Percentiles rank a stretch among this genome's conserved stretches.
These are phyloP conservation scores for Rhopalosiphum nymphaeae DNA, from an alignment of 2,888 invertebrate genomes.

Conservation along the genomic window DNA sequence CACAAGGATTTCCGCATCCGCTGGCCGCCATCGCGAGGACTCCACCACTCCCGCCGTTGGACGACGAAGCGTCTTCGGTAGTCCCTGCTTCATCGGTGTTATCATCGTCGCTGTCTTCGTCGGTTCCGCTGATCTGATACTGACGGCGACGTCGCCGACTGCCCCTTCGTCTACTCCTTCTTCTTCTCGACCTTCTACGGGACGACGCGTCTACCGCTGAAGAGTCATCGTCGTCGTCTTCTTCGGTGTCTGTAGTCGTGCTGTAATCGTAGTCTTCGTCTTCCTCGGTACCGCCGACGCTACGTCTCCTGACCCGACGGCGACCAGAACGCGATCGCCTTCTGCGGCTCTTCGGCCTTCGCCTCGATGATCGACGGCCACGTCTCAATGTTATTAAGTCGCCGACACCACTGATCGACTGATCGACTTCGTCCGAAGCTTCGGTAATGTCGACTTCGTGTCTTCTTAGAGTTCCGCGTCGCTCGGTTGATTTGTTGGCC, in stretches of 20 bases:
- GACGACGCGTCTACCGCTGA: not conserved
- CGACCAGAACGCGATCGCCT: not conserved
- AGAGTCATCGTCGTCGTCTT: not conserved
- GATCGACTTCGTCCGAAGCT: not conserved
- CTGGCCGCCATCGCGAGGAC: not conserved
- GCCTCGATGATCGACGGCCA: not conserved
- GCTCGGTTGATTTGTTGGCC: not conserved
- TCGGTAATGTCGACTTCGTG: rapidly evolving
- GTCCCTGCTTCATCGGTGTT: not conserved
- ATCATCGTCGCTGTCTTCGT: not conserved
- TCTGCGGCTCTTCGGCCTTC: not conserved
- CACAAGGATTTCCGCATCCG: not conserved
- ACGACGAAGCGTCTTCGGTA: not conserved
- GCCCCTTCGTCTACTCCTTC: not conserved
- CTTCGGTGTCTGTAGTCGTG: not conserved
- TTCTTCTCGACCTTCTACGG: not conserved
- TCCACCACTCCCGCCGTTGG: rapidly evolving
- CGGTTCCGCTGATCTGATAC: not conserved
- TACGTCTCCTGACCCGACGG: not conserved
- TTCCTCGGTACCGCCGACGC: not conserved
- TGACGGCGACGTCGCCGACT: not conserved
- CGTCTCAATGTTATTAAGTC: not conserved
- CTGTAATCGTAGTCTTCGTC: not conserved
- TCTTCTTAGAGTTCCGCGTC: not conserved
- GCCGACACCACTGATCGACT: no score